Evolutionary conservation across 2,888 invertebrate species (phyloP).

Genomic region (Drosophila longiperda): DNA sequence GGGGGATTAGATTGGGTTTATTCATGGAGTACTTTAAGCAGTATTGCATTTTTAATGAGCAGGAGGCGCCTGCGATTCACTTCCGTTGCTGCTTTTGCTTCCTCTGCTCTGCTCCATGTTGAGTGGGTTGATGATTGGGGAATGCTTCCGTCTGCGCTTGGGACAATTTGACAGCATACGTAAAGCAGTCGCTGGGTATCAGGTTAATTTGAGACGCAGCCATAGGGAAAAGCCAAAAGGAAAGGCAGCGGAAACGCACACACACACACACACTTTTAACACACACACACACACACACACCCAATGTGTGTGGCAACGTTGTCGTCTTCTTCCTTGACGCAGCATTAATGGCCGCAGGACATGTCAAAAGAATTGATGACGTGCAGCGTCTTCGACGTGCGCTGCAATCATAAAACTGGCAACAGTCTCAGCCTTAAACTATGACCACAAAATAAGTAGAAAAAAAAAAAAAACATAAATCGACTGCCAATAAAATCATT

Average conservation of each 20-base stretch:
- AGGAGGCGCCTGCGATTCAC: constrained; percentile 68
- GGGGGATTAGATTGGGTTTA: constrained; percentile 23
- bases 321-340: constrained; percentile 38
- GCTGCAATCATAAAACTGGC: constrained; percentile 68
- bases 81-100: constrained; percentile 53
- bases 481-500: constrained; percentile 53
- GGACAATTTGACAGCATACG: constrained; percentile 67
- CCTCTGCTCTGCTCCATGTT: constrained; percentile 56
- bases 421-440: constrained; percentile 18
- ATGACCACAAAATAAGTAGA: background rate
- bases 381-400: constrained; percentile 68
- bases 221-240: constrained; percentile 64
- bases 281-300: constrained; percentile 1
- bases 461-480: background rate
- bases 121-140: constrained; percentile 62
- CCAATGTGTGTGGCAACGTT: constrained; percentile 26
- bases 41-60: constrained; percentile 79
- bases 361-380: constrained; percentile 81
- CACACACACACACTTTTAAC: constrained; percentile 22
- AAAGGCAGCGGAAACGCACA: constrained; percentile 55
- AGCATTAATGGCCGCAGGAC: constrained; percentile 77
- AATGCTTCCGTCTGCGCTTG: constrained; percentile 70
- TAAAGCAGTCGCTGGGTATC: constrained; percentile 48
- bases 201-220: constrained; percentile 73
- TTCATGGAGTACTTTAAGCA: constrained; percentile 33